Conservation (phyloP, 2,797 vertebrate species). For the Sebastes reedi region DNA sequence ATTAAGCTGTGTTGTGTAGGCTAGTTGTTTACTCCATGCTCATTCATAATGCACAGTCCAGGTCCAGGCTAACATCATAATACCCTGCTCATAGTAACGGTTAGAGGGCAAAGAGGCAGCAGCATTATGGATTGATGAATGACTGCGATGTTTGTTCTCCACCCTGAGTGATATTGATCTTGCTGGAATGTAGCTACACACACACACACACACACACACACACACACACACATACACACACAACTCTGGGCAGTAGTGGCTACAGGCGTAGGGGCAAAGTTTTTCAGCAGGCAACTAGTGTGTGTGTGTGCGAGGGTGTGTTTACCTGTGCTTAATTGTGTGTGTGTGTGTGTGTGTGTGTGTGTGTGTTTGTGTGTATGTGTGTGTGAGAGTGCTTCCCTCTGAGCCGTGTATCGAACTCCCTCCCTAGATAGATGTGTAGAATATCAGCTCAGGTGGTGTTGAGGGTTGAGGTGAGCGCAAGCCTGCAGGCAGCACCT, state of each 20-base stretch:
- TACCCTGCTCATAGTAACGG: constrained; percentile 37
- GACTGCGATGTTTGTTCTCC: constrained; percentile 66
- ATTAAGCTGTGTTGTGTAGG: constrained; percentile 18
- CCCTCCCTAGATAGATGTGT: constrained; percentile 21
- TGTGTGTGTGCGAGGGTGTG: constrained; percentile 3
- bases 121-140: constrained; percentile 71
- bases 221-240: not conserved
- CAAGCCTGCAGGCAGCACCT: constrained; percentile 34
- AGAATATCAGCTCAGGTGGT: constrained; percentile 48
- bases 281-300: constrained; percentile 1
- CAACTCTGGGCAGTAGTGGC: constrained; percentile 13
- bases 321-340: constrained; percentile 34
- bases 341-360: not conserved
- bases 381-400: not conserved
- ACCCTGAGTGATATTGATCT: constrained; percentile 73
- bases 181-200: constrained; percentile 35
- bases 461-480: constrained; percentile 12
- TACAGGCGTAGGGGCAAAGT: constrained; percentile 6
- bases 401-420: constrained; percentile 18
- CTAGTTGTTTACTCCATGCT: constrained; percentile 40
- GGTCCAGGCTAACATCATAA: constrained; percentile 49
- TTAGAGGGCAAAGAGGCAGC: constrained; percentile 62
- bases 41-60: constrained; percentile 58
- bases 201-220: not conserved
- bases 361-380: not conserved